Percentiles rank a stretch among this genome's conserved stretches.
Conservation (phyloP, 2,797 vertebrate species). For the Xerus rutilus region DNA sequence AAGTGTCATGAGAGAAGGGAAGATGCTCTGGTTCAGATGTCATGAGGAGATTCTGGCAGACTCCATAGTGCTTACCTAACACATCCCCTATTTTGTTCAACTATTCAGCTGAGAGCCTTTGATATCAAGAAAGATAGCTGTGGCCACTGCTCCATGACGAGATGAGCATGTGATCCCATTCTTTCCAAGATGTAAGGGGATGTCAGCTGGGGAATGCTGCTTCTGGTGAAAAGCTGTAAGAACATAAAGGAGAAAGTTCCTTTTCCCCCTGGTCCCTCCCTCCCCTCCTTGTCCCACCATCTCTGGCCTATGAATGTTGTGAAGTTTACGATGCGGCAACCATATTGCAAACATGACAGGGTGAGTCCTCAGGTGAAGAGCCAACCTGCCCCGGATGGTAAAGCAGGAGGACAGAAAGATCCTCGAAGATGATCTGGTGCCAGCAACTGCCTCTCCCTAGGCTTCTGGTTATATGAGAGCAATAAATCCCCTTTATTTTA, state of each 20-base stretch:
- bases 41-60: background rate
- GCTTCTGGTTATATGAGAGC: background rate
- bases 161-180: background rate
- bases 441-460: background rate
- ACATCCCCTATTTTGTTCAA: background rate
- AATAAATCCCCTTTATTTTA: background rate
- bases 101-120: conserved; percentile 4
- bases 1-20: background rate
- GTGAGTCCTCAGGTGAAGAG: background rate
- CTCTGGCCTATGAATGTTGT: background rate
- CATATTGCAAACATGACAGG: background rate
- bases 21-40: background rate
- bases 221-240: background rate
- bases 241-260: background rate
- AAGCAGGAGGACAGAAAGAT: background rate
- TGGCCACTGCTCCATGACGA: background rate
- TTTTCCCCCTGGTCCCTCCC: background rate
- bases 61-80: background rate
- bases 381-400: background rate
- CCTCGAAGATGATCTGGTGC: background rate
- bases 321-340: background rate
- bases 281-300: background rate
- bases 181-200: background rate
- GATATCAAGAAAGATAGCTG: background rate
- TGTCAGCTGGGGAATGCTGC: background rate